Conservation (phyloP, 1,140 invertebrate genomes). For the Lasaia peninsularis region DNA sequence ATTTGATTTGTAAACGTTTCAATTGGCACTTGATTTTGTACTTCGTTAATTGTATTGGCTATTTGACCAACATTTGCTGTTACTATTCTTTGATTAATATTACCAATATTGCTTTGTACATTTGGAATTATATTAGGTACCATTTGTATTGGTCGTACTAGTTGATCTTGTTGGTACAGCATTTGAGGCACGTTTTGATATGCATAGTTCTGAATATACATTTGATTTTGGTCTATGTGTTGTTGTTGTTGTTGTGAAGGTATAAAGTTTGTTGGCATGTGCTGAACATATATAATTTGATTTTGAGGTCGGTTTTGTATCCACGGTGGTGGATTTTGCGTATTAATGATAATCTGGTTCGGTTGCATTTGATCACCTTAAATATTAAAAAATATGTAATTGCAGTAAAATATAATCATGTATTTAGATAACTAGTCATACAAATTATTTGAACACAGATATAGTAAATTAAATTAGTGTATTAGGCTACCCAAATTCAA, state of each 20-base stretch:
- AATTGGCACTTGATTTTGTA: constrained; percentile 25
- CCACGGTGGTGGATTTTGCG: constrained; percentile 65
- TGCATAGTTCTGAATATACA: constrained; percentile 51
- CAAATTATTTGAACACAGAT: too few species aligned
- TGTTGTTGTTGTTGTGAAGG: constrained; percentile 38
- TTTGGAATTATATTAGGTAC: constrained; percentile 37
- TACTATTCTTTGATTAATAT: constrained; percentile 24
- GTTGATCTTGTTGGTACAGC: constrained; percentile 39
- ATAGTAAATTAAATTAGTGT: too few species aligned
- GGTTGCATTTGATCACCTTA: constrained; percentile 62
- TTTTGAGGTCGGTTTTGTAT: constrained; percentile 54
- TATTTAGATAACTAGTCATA: too few species aligned
- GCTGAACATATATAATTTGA: constrained; percentile 59
- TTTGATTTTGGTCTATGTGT: constrained; percentile 51
- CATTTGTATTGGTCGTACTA: constrained; percentile 43
- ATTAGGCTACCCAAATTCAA: too few species aligned
- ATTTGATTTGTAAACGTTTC: constrained; percentile 25
- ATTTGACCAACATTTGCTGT: constrained; percentile 21
- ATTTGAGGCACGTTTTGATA: constrained; percentile 55
- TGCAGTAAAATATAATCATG: too few species aligned
- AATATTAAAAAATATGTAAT: constrained; percentile 12
- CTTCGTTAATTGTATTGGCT: constrained; percentile 11
- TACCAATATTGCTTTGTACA: constrained; percentile 18
- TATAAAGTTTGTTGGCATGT: constrained; percentile 46
- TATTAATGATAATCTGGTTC: constrained; percentile 58